phyloP scores from a whole-genome alignment of 2,113 vertebrate genomes.

The Struthidea cinerea region DNA sequence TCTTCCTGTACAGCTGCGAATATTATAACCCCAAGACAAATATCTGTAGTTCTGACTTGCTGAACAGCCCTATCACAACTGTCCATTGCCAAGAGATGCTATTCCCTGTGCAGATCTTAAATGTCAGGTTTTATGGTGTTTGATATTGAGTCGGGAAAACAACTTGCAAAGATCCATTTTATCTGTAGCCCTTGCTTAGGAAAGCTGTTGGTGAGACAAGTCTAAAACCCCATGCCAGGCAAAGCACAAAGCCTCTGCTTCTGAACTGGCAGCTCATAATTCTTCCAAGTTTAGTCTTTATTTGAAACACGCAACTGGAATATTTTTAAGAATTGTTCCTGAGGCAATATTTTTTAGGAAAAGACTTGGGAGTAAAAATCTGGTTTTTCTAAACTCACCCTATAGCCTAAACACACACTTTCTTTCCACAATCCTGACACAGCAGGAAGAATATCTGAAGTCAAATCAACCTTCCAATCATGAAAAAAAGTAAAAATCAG shows the following conservation, averaged over 20 bases:
- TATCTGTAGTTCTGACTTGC: constrained; percentile 1
- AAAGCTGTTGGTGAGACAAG: not conserved
- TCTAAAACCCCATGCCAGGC: not conserved
- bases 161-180: not conserved
- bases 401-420: not conserved
- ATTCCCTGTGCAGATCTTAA: constrained; percentile 6
- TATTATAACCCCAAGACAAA: constrained; percentile 31
- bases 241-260: not conserved
- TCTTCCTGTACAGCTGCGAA: not conserved
- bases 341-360: not conserved
- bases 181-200: not conserved
- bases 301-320: not conserved
- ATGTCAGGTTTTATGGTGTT: constrained; percentile 14
- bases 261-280: not conserved
- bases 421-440: not conserved
- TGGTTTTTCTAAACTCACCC: not conserved
- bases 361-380: not conserved
- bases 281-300: not conserved
- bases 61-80: not conserved
- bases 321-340: not conserved
- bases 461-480: not conserved
- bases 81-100: not conserved
- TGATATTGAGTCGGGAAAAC: not conserved
- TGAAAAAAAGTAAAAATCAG: not conserved
- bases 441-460: not conserved